phyloP scores from a whole-genome alignment of 2,113 vertebrate genomes.

The Leptocoma aspasia region DNA sequence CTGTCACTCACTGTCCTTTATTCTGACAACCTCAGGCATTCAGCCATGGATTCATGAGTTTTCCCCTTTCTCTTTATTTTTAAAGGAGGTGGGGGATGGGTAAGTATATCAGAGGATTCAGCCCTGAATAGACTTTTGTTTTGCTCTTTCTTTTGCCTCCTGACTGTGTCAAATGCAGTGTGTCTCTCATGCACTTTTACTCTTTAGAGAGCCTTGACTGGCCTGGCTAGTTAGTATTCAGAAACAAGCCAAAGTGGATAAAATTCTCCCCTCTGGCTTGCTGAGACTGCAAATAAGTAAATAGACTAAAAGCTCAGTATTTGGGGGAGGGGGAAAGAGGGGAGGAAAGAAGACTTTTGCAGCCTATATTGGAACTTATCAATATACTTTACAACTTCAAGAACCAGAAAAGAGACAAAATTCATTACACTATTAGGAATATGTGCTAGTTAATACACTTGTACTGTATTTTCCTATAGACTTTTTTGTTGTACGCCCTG shows the following conservation, averaged over 20 bases:
- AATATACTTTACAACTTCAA: constrained; percentile 58
- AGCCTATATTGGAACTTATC: constrained; percentile 52
- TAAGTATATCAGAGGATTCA: constrained; percentile 80
- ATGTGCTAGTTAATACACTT: constrained; percentile 58
- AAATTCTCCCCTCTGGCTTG: constrained; percentile 75
- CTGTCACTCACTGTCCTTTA: constrained; percentile 83
- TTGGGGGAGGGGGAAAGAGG: not conserved
- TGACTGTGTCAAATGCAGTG: constrained; percentile 90
- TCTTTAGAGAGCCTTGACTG: constrained; percentile 77
- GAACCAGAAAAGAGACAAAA: constrained; percentile 52
- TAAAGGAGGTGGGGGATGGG: constrained; percentile 81
- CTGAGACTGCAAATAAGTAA: constrained; percentile 82
- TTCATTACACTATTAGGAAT: not conserved
- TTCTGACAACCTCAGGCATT: constrained; percentile 78
- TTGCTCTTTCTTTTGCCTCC: constrained; percentile 88
- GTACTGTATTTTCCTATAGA: constrained; percentile 44
- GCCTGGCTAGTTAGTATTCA: constrained; percentile 91
- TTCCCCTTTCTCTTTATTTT: constrained; percentile 72
- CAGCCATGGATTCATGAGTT: constrained; percentile 75
- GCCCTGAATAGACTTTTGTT: constrained; percentile 95
- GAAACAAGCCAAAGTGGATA: constrained; percentile 77
- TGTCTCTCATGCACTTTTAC: constrained; percentile 82
- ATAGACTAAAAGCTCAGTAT: constrained; percentile 70
- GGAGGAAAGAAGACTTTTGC: constrained; percentile 27
- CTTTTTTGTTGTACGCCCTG: constrained; percentile 34